Percentiles rank a stretch among this genome's conserved stretches.
phyloP scores from a whole-genome alignment of 2,797 vertebrate genomes.

The Muscicapa striata region DNA sequence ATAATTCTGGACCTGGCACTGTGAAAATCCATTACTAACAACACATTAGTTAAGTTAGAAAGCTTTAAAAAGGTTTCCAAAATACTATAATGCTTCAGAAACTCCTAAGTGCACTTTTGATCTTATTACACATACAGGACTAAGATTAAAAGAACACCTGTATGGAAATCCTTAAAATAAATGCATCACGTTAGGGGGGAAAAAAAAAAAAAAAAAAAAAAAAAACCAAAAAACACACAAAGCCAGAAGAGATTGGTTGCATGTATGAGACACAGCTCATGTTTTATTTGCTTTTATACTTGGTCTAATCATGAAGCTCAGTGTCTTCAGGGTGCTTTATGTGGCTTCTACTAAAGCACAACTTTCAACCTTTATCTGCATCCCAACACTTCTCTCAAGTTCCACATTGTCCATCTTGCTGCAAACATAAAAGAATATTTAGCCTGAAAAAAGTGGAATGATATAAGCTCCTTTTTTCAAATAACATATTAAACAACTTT shows the following conservation, averaged over 20 bases:
- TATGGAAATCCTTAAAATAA: not conserved
- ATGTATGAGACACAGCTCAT: not conserved
- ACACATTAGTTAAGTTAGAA: not conserved
- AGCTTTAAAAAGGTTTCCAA: not conserved
- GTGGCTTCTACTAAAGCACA: not conserved
- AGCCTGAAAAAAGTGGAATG: not conserved
- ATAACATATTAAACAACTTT: not conserved
- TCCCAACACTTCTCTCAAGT: not conserved
- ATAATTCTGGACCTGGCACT: not conserved
- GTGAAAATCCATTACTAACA: not conserved
- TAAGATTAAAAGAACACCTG: not conserved
- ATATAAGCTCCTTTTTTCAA: not conserved
- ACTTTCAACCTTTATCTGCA: not conserved
- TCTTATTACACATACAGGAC: fast-evolving
- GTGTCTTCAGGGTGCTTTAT: not conserved
- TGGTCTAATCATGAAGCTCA: slow-evolving; percentile 11
- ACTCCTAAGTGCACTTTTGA: not conserved
- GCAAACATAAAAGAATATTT: not conserved
- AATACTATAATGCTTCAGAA: not conserved
- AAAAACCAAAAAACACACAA: not conserved
- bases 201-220: too few species aligned
- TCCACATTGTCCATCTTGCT: not conserved
- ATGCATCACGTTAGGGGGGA: too few species aligned
- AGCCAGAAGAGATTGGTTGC: not conserved
- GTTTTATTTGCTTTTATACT: not conserved